A percentile compares a stretch with the other conserved stretches of the same genome.
Evolutionary conservation across 2,888 invertebrate genomes (phyloP).

Genomic region (Heliconius erato): DNA sequence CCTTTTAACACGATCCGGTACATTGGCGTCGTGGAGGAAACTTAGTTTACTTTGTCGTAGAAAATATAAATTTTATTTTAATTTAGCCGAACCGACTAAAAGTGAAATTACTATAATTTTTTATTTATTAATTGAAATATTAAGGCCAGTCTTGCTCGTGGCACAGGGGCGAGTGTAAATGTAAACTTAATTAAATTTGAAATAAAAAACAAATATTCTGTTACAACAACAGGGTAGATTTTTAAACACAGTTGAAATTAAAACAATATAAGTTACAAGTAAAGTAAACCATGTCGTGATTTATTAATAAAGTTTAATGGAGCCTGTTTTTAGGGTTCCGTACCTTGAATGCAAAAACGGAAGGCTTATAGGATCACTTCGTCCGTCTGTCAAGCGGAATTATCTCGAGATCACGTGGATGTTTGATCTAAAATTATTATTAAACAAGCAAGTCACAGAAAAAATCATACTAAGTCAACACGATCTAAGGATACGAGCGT

Average conservation of each 20-base stretch:
- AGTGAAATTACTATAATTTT: background rate
- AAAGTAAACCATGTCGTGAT: background rate
- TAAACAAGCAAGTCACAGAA: too few species aligned
- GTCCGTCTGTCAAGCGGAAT: background rate
- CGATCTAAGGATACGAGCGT: too few species aligned
- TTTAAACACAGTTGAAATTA: background rate
- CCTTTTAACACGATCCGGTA: slow-evolving; percentile 34
- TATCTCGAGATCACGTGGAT: background rate
- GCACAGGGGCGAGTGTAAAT: too few species aligned
- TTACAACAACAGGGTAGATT: too few species aligned
- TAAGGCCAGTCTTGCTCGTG: background rate
- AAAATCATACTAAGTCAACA: too few species aligned
- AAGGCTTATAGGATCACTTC: background rate
- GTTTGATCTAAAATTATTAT: too few species aligned
- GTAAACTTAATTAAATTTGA: too few species aligned
- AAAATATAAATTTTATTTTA: slow-evolving; percentile 16
- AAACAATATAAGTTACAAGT: background rate
- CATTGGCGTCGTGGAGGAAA: slow-evolving; percentile 22
- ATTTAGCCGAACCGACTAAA: background rate
- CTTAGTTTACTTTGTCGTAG: slow-evolving; percentile 6
- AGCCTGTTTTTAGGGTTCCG: background rate
- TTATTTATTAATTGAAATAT: background rate
- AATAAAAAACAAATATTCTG: too few species aligned
- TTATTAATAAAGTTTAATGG: background rate
- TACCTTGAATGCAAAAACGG: background rate